phyloP scores from a whole-genome alignment of 2,888 invertebrate species.

The Zonitis immaculata region DNA sequence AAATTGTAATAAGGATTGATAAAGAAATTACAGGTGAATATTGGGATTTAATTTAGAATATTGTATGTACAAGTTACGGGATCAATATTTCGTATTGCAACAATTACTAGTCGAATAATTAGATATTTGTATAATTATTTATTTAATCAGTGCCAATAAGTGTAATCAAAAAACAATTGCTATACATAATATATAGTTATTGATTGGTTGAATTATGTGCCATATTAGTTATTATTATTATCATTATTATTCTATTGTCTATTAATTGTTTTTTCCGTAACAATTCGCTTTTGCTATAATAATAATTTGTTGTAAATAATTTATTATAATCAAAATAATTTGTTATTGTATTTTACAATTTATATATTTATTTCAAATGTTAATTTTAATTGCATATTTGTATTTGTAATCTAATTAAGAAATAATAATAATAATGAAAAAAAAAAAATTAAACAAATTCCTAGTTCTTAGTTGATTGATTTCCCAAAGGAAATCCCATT shows the following conservation, averaged over 20 bases:
- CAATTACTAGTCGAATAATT: slow-evolving; percentile 1
- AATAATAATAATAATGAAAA: slow-evolving; percentile 3
- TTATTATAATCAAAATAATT: slow-evolving; percentile 16
- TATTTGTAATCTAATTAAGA: slow-evolving; percentile 5
- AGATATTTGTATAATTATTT: not conserved
- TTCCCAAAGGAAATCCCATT: too few relatives aligned
- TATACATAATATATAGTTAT: not conserved
- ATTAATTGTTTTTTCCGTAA: not conserved
- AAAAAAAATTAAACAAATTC: too few relatives aligned
- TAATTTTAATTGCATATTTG: slow-evolving; percentile 18
- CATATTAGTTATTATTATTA: slow-evolving; percentile 13
- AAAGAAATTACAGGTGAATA: not conserved
- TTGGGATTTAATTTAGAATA: not conserved
- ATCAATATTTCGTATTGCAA: slow-evolving; percentile 17
- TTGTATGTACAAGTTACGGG: slow-evolving; percentile 19
- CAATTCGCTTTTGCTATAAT: not conserved
- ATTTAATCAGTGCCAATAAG: not conserved
- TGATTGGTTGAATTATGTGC: slow-evolving; percentile 12
- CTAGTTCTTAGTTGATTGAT: slow-evolving; percentile 3
- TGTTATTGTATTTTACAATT: slow-evolving; percentile 21
- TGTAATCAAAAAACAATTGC: not conserved
- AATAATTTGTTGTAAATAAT: slow-evolving; percentile 12
- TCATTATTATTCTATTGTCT: not conserved
- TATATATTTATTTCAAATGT: slow-evolving; percentile 22
- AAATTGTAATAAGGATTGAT: too few relatives aligned